Percentiles rank a stretch among this genome's conserved stretches.
Conservation (phyloP, 2,888 invertebrate genomes). For the Villa cingulata region DNA sequence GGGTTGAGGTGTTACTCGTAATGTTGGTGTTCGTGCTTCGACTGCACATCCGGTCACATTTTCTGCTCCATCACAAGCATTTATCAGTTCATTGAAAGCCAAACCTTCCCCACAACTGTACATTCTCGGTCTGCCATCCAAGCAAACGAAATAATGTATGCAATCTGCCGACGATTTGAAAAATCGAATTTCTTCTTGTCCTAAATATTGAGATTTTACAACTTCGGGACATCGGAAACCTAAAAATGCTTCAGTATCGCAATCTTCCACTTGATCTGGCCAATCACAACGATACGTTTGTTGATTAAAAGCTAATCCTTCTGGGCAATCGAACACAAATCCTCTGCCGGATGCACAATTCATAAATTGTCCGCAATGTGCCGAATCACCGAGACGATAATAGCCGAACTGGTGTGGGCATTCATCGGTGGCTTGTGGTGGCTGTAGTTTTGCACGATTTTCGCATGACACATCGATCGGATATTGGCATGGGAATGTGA, state of each 20-base stretch:
- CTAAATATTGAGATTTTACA: constrained; percentile 32
- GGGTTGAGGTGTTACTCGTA: neutral
- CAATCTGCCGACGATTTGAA: constrained; percentile 48
- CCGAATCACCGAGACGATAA: constrained; percentile 52
- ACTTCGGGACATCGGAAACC: constrained; percentile 67
- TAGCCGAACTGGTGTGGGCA: constrained; percentile 78
- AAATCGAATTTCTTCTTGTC: constrained; percentile 38
- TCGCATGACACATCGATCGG: constrained; percentile 68
- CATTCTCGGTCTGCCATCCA: constrained; percentile 57
- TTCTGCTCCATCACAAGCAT: constrained; percentile 61
- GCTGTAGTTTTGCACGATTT: constrained; percentile 48
- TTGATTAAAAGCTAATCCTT: constrained; percentile 65
- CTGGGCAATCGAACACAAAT: constrained; percentile 62
- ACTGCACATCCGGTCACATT: constrained; percentile 60
- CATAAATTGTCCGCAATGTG: constrained; percentile 64
- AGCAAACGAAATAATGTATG: constrained; percentile 66
- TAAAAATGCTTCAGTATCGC: constrained; percentile 63
- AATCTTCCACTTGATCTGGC: constrained; percentile 71
- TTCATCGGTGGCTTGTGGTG: constrained; percentile 48
- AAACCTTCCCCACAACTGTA: constrained; percentile 61
- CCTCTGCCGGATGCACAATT: constrained; percentile 71
- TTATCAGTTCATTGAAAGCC: constrained; percentile 61
- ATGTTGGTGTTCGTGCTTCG: constrained; percentile 16
- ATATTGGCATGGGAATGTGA: constrained; percentile 67
- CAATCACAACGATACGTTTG: constrained; percentile 68